phyloP scores from a whole-genome alignment of 2,888 invertebrate genomes.

The Tipula helvola region DNA sequence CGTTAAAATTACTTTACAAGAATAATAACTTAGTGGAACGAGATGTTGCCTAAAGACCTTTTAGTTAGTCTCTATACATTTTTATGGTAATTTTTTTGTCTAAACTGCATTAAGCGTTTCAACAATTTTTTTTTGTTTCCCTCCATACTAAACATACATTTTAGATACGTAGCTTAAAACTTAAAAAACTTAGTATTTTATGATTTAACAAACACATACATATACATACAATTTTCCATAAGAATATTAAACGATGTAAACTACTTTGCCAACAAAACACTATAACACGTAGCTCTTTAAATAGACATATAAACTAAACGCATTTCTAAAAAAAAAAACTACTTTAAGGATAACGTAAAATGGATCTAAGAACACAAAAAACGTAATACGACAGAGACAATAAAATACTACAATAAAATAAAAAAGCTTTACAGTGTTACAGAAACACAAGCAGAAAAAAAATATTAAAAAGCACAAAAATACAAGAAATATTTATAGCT shows the following conservation, averaged over 20 bases:
- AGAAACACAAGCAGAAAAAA: neutral
- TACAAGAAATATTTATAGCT: neutral
- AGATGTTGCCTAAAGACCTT: too few relatives aligned
- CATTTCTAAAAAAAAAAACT: neutral
- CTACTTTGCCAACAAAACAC: neutral
- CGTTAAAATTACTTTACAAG: too few relatives aligned
- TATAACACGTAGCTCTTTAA: neutral
- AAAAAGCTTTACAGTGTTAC: neutral
- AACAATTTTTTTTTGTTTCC: neutral
- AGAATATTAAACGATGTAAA: neutral
- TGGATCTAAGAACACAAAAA: neutral
- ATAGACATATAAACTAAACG: neutral
- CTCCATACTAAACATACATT: too few relatives aligned
- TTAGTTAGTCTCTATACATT: too few relatives aligned
- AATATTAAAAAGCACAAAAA: neutral
- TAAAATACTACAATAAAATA: neutral
- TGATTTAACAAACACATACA: neutral
- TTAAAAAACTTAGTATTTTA: neutral
- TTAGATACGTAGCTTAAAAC: neutral
- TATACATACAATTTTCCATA: neutral
- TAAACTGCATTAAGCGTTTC: too few relatives aligned
- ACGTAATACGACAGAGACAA: neutral
- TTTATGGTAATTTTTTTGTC: too few relatives aligned
- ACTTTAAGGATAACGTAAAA: neutral
- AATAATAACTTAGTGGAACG: too few relatives aligned